These are phyloP conservation scores for Propsilocerus akamusi DNA, from an alignment of 1,140 invertebrate genomes.

Conservation along the genomic window DNA sequence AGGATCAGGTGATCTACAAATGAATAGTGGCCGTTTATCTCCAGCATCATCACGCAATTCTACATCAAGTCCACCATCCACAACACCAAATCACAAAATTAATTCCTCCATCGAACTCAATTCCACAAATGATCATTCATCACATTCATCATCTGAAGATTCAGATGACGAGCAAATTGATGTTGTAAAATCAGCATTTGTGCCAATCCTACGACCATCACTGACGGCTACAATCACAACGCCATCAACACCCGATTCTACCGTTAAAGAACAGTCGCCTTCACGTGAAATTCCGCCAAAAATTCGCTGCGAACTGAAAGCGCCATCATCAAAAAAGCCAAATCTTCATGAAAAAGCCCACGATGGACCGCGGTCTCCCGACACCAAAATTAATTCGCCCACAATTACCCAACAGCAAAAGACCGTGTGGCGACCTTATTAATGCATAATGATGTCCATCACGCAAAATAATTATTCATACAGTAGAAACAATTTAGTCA, in stretches of 20 bases:
- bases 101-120: conserved; percentile 33
- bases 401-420: conserved; percentile 32
- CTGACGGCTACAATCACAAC: conserved; percentile 22
- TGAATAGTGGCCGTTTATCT: conserved; percentile 25
- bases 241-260: conserved; percentile 34
- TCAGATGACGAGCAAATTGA: conserved; percentile 47
- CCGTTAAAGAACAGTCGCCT: conserved; percentile 28
- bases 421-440: conserved; percentile 60
- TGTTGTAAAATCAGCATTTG: conserved; percentile 56
- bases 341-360: conserved; percentile 20
- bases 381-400: conserved; percentile 37
- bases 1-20: conserved; percentile 12
- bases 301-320: conserved; percentile 36
- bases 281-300: conserved; percentile 8
- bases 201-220: conserved; percentile 26
- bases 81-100: conserved; percentile 24
- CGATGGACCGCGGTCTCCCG: conserved; percentile 28
- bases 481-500: background rate
- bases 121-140: conserved; percentile 37
- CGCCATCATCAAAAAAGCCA: conserved; percentile 29
- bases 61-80: conserved; percentile 28
- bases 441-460: conserved; percentile 12
- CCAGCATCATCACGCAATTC: conserved; percentile 31
- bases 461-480: background rate
- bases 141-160: conserved; percentile 31